Base-by-base conservation (phyloP, 2,113 vertebrate species). In the Phalacrocorax aristotelis region DNA sequence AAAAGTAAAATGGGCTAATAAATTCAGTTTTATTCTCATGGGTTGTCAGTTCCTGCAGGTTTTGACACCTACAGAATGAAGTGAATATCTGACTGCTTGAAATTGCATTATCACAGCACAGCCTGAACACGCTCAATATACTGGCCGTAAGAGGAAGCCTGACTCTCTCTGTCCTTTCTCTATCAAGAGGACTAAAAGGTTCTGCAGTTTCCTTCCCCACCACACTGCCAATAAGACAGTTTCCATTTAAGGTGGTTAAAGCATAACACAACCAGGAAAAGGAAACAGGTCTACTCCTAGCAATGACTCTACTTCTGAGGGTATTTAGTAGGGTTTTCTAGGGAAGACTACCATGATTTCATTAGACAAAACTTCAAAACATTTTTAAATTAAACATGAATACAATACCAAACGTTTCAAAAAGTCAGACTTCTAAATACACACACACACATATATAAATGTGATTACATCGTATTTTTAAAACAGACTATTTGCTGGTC, bases 401-500 rank as follows among this genome's bases (percentile, higher is more conserved):
- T 32, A 69, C 11, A 83, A 69, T 51, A 51, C 8, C 11, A 64
- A 79, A 34, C 14, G 72, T 79, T 90, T 46, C 6, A 48, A 38
- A 29, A 83, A 44, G 9, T 46, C 48, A 71, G 52, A 69, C 40
- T 90, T 65, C 25, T 80, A 72, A 88, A 85, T 49, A 64, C 4
- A 71, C 10, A 49, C 34, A 36, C 0, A 42, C 6, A 34, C 7
- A 54, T 1, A 62, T 1, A 44, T 1, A 55, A 3, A 17, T 10
- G 46, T 34, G 17, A 65, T 18, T 72, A 36, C 2, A 42, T 10
- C 2, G 5, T 76, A 60, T 62, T 83, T 82, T 90, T 23, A 32
- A 77, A 58, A 30, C 8, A 38, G 16, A 18, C 36, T 46, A n/a
- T 74, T 36, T 81, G 25, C n/a, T 87, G 38, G 18, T 62, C 36